Percentiles rank a stretch among this genome's conserved stretches.
Evolutionary conservation across 2,797 vertebrate species (phyloP).

Genomic region (Gorsachius magnificus): DNA sequence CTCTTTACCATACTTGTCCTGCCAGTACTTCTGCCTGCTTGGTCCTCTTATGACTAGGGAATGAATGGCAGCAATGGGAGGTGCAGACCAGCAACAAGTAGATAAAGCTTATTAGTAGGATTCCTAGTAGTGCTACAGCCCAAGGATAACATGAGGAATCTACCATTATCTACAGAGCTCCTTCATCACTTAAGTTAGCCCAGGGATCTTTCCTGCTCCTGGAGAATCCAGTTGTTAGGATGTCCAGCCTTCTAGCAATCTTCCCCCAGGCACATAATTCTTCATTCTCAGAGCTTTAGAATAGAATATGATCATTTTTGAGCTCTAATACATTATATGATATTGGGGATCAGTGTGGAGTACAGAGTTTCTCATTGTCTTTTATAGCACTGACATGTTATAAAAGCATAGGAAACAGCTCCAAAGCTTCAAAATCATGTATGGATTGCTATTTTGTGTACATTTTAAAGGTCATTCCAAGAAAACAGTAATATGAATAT

Average conservation of each 20-base stretch:
- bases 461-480: not conserved
- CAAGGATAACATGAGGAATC: not conserved
- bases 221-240: not conserved
- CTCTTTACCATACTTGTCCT: not conserved
- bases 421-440: not conserved
- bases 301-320: not conserved
- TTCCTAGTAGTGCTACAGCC: not conserved
- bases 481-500: not conserved
- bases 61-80: not conserved
- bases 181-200: not conserved
- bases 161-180: not conserved
- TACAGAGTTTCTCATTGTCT: not conserved
- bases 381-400: not conserved
- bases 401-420: not conserved
- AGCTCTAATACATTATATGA: not conserved
- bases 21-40: not conserved
- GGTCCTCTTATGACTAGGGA: fast-evolving
- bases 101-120: not conserved
- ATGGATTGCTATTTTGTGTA: not conserved
- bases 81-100: not conserved
- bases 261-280: not conserved
- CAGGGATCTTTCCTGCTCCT: not conserved
- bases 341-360: not conserved
- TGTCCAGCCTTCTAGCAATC: not conserved
- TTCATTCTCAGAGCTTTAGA: not conserved